Conservation (phyloP, 2,888 invertebrate genomes). For the Megalurothrips usitatus region DNA sequence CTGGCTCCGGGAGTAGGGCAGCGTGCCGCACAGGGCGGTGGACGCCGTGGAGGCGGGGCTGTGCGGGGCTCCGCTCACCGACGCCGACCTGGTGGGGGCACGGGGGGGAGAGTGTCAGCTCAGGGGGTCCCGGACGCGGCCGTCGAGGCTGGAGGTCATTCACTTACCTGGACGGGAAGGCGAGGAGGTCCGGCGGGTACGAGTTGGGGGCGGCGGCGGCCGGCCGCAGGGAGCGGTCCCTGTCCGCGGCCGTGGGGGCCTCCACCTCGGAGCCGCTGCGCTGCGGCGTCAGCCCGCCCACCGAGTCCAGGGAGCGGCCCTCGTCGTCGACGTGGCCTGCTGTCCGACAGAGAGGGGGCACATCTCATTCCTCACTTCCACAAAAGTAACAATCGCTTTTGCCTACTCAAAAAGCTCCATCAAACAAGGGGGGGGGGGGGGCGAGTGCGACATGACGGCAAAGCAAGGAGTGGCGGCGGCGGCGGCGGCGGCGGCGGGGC, state of each 20-base stretch:
- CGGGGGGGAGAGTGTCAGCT: no score
- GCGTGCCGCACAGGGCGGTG: conserved; percentile 63
- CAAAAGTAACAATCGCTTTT: no score
- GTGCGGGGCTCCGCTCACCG: conserved; percentile 41
- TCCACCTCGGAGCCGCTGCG: conserved; percentile 15
- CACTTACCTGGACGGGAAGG: conserved; percentile 62
- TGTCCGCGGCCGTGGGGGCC: not conserved
- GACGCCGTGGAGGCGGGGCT: conserved; percentile 77
- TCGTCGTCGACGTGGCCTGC: conserved; percentile 2
- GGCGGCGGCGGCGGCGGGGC: no score
- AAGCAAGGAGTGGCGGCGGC: no score
- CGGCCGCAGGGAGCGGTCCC: not conserved
- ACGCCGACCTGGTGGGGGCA: conserved; percentile 45
- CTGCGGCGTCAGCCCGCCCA: conserved; percentile 7
- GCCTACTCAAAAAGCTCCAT: no score
- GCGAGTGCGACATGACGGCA: no score
- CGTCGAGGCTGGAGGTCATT: no score
- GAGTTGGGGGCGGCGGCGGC: not conserved
- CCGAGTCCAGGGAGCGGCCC: conserved; percentile 13
- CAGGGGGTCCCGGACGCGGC: no score
- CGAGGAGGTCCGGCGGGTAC: conserved; percentile 75
- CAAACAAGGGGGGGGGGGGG: no score
- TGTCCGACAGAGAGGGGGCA: no score
- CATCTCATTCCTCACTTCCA: no score
- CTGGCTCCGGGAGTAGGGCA: conserved; percentile 73